Evolutionary conservation across 2,888 invertebrate species (phyloP).

Genomic region (Keiferia lycopersicella): DNA sequence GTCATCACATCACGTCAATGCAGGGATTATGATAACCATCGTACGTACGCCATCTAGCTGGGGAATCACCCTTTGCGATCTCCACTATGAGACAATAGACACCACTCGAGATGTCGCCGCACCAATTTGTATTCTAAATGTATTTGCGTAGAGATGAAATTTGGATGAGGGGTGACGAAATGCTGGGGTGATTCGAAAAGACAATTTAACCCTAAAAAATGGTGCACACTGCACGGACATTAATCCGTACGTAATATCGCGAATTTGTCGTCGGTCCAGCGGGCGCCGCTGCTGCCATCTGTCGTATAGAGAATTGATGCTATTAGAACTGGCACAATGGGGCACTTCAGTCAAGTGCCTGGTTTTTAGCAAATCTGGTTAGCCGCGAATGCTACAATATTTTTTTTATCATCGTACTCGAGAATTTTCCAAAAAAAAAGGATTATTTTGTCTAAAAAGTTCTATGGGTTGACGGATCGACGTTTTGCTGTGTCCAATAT

Average conservation of each 20-base stretch:
- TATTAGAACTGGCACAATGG: constrained; percentile 59
- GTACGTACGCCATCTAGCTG: constrained; percentile 76
- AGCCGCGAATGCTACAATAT: neutral
- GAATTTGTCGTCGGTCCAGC: constrained; percentile 77
- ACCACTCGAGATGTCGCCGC: constrained; percentile 37
- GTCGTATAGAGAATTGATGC: constrained; percentile 74
- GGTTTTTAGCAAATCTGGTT: constrained; percentile 15
- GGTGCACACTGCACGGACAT: constrained; percentile 63
- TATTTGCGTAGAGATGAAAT: constrained; percentile 36
- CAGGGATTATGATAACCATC: constrained; percentile 81
- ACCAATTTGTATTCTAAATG: constrained; percentile 41
- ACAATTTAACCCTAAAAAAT: constrained; percentile 82
- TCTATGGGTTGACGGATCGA: neutral
- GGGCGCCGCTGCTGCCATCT: constrained; percentile 61
- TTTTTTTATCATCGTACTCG: neutral
- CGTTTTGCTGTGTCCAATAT: too few species aligned
- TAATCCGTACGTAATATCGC: constrained; percentile 81
- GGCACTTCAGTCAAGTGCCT: constrained; percentile 18
- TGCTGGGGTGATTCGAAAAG: constrained; percentile 70
- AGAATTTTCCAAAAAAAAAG: too few species aligned
- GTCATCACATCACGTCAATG: constrained; percentile 82
- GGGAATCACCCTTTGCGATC: constrained; percentile 80
- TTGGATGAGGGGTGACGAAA: constrained; percentile 38
- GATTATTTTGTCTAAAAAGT: neutral
- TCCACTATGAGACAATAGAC: constrained; percentile 54